phyloP scores from a whole-genome alignment of 2,113 vertebrate species.

The Heteronetta atricapilla region DNA sequence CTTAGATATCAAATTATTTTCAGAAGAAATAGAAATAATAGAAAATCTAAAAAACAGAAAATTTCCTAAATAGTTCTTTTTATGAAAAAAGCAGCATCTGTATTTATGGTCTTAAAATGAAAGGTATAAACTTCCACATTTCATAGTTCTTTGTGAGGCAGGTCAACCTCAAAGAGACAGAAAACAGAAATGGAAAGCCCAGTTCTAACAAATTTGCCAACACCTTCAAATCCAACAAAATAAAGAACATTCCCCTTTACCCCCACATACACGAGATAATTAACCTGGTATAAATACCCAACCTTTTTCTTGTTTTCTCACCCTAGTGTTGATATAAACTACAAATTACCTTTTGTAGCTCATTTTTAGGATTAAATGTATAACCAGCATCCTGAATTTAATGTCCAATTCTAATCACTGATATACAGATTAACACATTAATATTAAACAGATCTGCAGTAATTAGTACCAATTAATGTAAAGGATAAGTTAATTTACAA shows the following conservation, averaged over 20 bases:
- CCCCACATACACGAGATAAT: background rate
- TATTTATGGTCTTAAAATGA: background rate
- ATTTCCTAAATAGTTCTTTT: fast-evolving
- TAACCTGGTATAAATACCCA: background rate
- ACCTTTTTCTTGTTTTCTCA: background rate
- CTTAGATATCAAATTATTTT: background rate
- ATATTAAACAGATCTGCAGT: slow-evolving; percentile 40
- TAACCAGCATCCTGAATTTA: background rate
- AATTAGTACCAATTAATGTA: slow-evolving; percentile 60
- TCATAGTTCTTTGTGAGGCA: background rate
- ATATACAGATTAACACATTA: slow-evolving; percentile 53
- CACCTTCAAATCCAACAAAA: background rate
- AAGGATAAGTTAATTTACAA: slow-evolving; percentile 59
- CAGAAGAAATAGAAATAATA: background rate
- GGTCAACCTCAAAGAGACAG: background rate
- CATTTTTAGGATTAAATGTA: background rate
- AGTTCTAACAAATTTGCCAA: background rate
- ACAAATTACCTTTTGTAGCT: background rate
- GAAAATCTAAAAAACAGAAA: background rate
- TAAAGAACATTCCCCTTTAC: background rate
- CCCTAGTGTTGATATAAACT: background rate
- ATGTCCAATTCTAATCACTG: slow-evolving; percentile 17
- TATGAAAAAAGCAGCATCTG: background rate
- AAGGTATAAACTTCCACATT: background rate
- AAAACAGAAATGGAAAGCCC: background rate